phyloP scores from a whole-genome alignment of 2,888 invertebrate genomes.

The Ichneumoninae sp. region DNA sequence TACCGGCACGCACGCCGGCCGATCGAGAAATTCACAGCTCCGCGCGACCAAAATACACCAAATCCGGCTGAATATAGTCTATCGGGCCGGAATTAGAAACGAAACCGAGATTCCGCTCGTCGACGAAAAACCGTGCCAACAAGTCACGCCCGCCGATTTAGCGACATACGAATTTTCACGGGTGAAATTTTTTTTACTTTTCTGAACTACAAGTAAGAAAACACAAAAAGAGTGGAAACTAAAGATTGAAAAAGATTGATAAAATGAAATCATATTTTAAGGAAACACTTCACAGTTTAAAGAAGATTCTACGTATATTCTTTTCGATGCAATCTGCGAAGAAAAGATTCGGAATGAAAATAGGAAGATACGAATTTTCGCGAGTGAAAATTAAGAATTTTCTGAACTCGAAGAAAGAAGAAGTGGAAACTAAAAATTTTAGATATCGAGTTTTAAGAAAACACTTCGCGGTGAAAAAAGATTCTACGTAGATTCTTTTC shows the following conservation, averaged over 20 bases:
- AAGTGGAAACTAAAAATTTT: background rate
- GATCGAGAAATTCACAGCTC: slow-evolving; percentile 42
- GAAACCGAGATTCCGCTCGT: slow-evolving; percentile 6
- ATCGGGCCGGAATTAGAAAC: slow-evolving; percentile 10
- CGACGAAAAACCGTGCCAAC: slow-evolving; percentile 26
- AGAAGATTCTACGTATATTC: too few species aligned
- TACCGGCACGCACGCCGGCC: slow-evolving; percentile 20
- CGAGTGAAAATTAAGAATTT: background rate
- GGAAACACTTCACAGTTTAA: too few species aligned
- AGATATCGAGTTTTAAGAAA: too few species aligned
- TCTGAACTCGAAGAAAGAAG: background rate
- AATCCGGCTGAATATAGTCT: slow-evolving; percentile 12
- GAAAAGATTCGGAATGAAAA: too few species aligned
- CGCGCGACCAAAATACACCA: slow-evolving; percentile 43
- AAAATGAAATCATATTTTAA: background rate
- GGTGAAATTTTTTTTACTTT: background rate
- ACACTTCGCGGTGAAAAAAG: too few species aligned
- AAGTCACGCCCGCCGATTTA: slow-evolving; percentile 16
- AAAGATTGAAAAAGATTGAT: too few species aligned
- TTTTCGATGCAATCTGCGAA: too few species aligned
- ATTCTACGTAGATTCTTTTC: too few species aligned
- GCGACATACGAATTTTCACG: slow-evolving; percentile 8
- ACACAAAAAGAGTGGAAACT: background rate
- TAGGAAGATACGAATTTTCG: slow-evolving; percentile 6
- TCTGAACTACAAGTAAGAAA: background rate